Evolutionary conservation across 2,113 vertebrate genomes (phyloP), one percentile per base, ranked within the genome.

Genomic region (Zosterops borbonicus): DNA sequence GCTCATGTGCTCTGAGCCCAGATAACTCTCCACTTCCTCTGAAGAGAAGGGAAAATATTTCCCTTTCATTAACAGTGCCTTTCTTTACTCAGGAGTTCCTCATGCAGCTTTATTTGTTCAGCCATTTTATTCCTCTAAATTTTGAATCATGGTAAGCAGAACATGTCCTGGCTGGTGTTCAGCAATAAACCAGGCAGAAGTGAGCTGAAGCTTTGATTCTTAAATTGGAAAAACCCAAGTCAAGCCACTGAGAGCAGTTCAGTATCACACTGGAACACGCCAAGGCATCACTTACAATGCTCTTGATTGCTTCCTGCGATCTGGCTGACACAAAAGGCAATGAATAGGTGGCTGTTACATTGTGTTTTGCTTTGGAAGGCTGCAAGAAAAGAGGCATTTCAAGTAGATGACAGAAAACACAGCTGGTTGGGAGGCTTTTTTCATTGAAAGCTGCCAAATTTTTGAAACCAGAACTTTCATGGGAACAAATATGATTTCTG

Each of bases 181-280:
- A 77, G 67, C 59, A 69, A 50, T 65, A 80, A 83, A 55, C 28
- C 31, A 77, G 71, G 63, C 2, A 90, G 63, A 14, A 92, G 27
- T 5, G 22, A 86, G 68, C 25, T 83, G 59, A 86, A 70, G 53
- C 41, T 92, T 65, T 87, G 71, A 67, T 90, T 80, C 76, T 96
- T 83, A 70, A 88, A 88, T 89, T 73, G 89, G 88, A 86, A 93
- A 91, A 95, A 67, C 9, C 14, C 41, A 69, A 82, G 56, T 84
- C 56, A 75, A 63, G 68, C 28, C 12, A 52, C 79, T 70, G 71
- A 90, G 74, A 19, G 39, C 3, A 1, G 71, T 50, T 80, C 85
- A 90, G 75, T 59, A 73, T 58, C 24, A 46, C 41, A 53, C 58
- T 76, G 76, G 82, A 94, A 83, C 46, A 79, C 0, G 1, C 75